phyloP scores from a whole-genome alignment of 2,797 vertebrate genomes.

The Rhynchotus rufescens region DNA sequence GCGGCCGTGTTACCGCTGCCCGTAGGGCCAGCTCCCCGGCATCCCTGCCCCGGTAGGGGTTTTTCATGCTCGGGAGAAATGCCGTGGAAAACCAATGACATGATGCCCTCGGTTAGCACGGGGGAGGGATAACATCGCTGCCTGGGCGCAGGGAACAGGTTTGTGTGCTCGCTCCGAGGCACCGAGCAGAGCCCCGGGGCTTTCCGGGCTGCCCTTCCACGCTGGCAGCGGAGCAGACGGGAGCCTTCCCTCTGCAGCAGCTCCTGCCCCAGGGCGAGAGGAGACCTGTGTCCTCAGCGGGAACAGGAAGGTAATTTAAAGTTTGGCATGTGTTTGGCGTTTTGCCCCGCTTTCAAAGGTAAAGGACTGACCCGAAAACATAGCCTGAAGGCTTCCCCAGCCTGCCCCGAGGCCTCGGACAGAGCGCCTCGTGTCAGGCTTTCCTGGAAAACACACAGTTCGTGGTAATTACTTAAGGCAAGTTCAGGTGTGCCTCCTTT shows the following conservation, averaged over 20 bases:
- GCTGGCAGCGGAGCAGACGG: constrained; percentile 39
- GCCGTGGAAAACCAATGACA: neutral
- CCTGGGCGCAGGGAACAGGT: constrained; percentile 18
- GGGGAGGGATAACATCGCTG: constrained; percentile 62
- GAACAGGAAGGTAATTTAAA: constrained; percentile 33
- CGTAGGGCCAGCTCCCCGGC: neutral
- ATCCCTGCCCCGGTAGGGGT: neutral
- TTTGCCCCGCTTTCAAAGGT: neutral
- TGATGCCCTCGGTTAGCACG: neutral
- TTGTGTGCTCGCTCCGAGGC: constrained; percentile 50
- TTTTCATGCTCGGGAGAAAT: neutral
- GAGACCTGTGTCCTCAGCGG: neutral
- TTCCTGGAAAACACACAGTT: neutral
- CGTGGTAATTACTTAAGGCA: neutral
- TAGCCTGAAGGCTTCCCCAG: neutral
- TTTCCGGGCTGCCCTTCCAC: constrained; percentile 50
- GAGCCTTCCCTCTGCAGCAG: constrained; percentile 33
- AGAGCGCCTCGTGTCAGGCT: neutral
- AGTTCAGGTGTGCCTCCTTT: neutral
- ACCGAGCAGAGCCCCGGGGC: neutral
- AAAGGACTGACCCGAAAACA: neutral
- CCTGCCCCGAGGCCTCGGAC: neutral
- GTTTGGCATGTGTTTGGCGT: constrained; percentile 18
- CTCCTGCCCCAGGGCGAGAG: neutral
- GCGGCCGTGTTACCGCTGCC: no score